Evolutionary conservation across 2,888 invertebrate genomes (phyloP).

Genomic region (Eupelmus urozonus): DNA sequence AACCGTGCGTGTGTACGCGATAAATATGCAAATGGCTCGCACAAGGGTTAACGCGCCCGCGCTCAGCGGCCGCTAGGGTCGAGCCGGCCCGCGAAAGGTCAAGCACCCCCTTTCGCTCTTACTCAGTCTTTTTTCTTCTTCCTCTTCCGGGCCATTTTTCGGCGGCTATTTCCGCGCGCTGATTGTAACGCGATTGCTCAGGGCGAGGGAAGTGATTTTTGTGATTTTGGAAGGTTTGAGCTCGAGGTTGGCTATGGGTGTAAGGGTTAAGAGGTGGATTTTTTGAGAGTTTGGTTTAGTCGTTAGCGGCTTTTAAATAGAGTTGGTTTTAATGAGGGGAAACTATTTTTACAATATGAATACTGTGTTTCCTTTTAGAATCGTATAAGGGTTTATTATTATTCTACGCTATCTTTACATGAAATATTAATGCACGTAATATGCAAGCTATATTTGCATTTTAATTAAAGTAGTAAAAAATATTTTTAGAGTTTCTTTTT

Average conservation of each 20-base stretch:
- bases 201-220: neutral
- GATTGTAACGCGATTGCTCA: slow-evolving; percentile 1
- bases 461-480: no score
- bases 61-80: slow-evolving; percentile 8
- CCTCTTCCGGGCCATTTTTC: neutral
- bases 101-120: slow-evolving; percentile 21
- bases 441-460: no score
- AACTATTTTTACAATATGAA: no score
- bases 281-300: neutral
- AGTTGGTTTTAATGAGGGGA: no score
- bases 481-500: no score
- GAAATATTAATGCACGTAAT: no score
- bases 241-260: neutral
- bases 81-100: slow-evolving; percentile 19
- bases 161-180: neutral
- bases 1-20: slow-evolving; percentile 24
- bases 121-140: neutral
- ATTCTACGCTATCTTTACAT: no score
- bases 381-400: no score
- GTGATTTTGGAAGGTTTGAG: neutral
- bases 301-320: no score
- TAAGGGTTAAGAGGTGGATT: slow-evolving; percentile 21
- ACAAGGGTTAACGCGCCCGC: slow-evolving; percentile 34
- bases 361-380: no score
- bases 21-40: slow-evolving; percentile 50